These are phyloP conservation scores for Hippoglossus hippoglossus DNA, from an alignment of 2,797 vertebrate genomes.

Conservation along the genomic window DNA sequence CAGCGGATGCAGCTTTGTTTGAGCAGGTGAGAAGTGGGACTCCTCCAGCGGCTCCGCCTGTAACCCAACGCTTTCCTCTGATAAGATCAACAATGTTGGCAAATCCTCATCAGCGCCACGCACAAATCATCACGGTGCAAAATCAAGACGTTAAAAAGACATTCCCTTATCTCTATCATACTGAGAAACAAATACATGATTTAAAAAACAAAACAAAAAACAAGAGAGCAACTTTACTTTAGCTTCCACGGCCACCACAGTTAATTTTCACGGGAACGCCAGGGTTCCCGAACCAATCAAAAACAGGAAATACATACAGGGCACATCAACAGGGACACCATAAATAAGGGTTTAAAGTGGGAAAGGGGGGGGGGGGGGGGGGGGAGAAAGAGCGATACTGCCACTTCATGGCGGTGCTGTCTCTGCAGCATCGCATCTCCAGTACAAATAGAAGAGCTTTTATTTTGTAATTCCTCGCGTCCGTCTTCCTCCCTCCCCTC, in stretches of 20 bases:
- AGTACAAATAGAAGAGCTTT: slow-evolving; percentile 81
- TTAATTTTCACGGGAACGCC: slow-evolving; percentile 41
- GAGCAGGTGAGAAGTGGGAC: slow-evolving; percentile 22
- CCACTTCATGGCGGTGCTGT: slow-evolving; percentile 66
- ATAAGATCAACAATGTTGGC: slow-evolving; percentile 56
- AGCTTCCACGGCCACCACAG: slow-evolving; percentile 42
- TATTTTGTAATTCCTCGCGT: slow-evolving; percentile 70
- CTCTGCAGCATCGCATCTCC: slow-evolving; percentile 71
- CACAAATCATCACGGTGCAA: slow-evolving; percentile 59
- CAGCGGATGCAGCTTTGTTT: slow-evolving; percentile 21
- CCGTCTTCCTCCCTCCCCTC: slow-evolving; percentile 79
- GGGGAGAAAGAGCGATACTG: slow-evolving; percentile 57
- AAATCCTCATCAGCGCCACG: slow-evolving; percentile 34
- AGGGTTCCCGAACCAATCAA: slow-evolving; percentile 40
- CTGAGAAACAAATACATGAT: slow-evolving; percentile 22
- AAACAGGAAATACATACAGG: slow-evolving; percentile 47
- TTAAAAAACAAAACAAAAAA: slow-evolving; percentile 18
- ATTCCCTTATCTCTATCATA: slow-evolving; percentile 68
- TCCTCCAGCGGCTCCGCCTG: slow-evolving; percentile 40
- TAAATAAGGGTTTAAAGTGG: slow-evolving; percentile 55
- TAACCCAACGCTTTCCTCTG: slow-evolving; percentile 36
- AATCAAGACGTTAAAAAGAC: slow-evolving; percentile 66
- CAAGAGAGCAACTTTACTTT: slow-evolving; percentile 33
- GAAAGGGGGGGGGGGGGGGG: slow-evolving; percentile 6
- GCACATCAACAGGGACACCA: slow-evolving; percentile 62